Base-by-base conservation (phyloP, 2,113 vertebrate species). In the Pterocles gutturalis region DNA sequence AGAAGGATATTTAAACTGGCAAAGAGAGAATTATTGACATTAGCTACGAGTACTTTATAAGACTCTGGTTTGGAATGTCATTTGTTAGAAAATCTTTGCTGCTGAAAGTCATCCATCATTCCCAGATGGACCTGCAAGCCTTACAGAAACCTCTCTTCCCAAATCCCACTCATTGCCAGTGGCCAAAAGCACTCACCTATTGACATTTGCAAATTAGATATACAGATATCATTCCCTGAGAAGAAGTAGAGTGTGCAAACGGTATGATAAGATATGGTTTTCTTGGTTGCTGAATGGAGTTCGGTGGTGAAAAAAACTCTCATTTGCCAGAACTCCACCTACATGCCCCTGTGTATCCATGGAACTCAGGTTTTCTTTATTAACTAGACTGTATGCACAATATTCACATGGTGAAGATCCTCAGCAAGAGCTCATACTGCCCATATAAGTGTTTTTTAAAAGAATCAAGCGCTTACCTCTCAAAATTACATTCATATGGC, bases 391-490 rank as follows among this genome's bases (percentile, higher is more conserved):
- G 81, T 96, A 88, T 95, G 92, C 91, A 95, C 96, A 98, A 96
- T 97, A 92, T 84, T 97, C 94, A 96, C 86, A 91, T 72, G 87
- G 81, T 88, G 95, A 97, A 96, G 93, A 96, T 96, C 95, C 96
- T 97, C 97, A 75, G 94, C 95, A 89, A 96, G 84, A 93, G 95
- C 96, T 98, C 96, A 95, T 93, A 97, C 88, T 96, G 94, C 95
- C 97, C 80, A 61, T 96, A 88, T 94, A 97, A 98, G 95, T 97
- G 93, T 81, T 79, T 98, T 97, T 97, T 97, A 91, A 90, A 98
- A 97, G 96, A 98, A 96, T 95, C 96, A 83, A 97, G 96, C 96
- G 97, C 97, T 98, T 98, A 96, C 95, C 96, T 98, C 96, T 98
- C 94, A 98, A 98, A 98, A 98, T 98, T 98, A 94, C 92, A 94